These are phyloP conservation scores for Ips typographus DNA, from an alignment of 1,140 invertebrate species.

Conservation along the genomic window DNA sequence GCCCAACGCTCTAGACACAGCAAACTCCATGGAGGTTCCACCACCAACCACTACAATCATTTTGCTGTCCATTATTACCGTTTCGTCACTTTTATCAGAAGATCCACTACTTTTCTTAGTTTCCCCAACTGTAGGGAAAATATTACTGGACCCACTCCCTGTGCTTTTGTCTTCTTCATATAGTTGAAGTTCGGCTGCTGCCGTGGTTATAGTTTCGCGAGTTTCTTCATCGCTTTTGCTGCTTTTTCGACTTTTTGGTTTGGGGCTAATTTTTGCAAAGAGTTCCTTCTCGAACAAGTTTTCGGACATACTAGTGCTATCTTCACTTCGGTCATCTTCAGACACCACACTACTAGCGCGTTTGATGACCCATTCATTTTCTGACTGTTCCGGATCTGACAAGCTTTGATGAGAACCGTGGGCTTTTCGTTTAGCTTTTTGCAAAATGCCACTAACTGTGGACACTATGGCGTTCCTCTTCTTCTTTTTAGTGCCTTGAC, in stretches of 20 bases:
- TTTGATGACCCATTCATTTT: conserved; percentile 67
- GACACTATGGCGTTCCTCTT: conserved; percentile 78
- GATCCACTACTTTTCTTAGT: conserved; percentile 62
- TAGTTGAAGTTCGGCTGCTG: conserved; percentile 44
- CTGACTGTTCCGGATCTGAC: conserved; percentile 77
- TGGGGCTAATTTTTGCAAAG: conserved; percentile 64
- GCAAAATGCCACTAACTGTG: conserved; percentile 75
- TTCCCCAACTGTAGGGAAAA: conserved; percentile 74
- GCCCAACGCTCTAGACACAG: conserved; percentile 77
- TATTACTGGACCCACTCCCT: conserved; percentile 60
- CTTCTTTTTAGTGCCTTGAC: conserved; percentile 58
- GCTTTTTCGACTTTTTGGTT: conserved; percentile 55
- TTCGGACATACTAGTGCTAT: conserved; percentile 68
- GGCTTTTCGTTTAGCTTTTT: conserved; percentile 73
- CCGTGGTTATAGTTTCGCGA: conserved; percentile 36
- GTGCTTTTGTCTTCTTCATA: conserved; percentile 64
- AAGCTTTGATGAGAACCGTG: conserved; percentile 58
- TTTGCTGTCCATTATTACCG: conserved; percentile 46
- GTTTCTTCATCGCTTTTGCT: conserved; percentile 42
- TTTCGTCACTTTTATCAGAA: conserved; percentile 58
- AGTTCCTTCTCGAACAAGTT: conserved; percentile 63
- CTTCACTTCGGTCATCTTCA: conserved; percentile 71
- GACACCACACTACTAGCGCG: conserved; percentile 65
- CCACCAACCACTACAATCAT: conserved; percentile 55
- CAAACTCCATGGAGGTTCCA: conserved; percentile 76